phyloP scores from a whole-genome alignment of 1,140 invertebrate species.

The Eumaeus atala region DNA sequence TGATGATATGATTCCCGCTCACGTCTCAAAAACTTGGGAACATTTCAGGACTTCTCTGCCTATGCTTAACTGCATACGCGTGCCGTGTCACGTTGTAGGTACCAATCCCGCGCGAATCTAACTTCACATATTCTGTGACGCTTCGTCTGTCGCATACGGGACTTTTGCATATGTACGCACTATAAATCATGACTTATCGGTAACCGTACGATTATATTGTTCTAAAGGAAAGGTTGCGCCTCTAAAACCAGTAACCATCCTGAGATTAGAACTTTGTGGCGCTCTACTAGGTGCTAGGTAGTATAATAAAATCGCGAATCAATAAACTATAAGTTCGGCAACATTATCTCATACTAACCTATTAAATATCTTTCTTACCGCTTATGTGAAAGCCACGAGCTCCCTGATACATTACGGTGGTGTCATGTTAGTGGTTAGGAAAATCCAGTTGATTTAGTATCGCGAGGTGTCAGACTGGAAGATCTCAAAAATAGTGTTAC shows the following conservation, averaged over 20 bases:
- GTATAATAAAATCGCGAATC: too few species aligned
- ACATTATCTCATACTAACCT: conserved; percentile 15
- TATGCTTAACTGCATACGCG: conserved; percentile 13
- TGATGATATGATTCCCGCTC: conserved; percentile 19
- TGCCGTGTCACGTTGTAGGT: conserved; percentile 18
- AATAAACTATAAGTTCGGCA: too few species aligned
- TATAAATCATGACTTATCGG: conserved; percentile 3
- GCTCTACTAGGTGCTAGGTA: too few species aligned
- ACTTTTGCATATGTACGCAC: conserved; percentile 18
- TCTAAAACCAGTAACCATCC: not conserved
- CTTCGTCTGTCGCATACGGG: conserved; percentile 23
- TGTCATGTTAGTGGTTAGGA: conserved; percentile 15
- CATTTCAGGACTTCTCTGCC: too few species aligned
- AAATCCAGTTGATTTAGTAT: conserved; percentile 22
- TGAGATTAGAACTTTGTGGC: not conserved
- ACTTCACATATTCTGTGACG: conserved; percentile 26
- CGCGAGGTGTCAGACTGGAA: conserved; percentile 4
- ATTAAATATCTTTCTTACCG: conserved; percentile 24
- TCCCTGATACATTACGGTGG: conserved; percentile 14
- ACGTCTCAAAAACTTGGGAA: conserved; percentile 13
- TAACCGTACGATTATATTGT: conserved; percentile 8
- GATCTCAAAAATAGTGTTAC: not conserved
- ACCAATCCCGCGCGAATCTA: not conserved
- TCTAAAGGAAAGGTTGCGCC: conserved; percentile 8
- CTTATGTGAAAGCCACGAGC: conserved; percentile 17